Conservation (phyloP, 1,140 invertebrate species). For the Rhyacophila brunnea region DNA sequence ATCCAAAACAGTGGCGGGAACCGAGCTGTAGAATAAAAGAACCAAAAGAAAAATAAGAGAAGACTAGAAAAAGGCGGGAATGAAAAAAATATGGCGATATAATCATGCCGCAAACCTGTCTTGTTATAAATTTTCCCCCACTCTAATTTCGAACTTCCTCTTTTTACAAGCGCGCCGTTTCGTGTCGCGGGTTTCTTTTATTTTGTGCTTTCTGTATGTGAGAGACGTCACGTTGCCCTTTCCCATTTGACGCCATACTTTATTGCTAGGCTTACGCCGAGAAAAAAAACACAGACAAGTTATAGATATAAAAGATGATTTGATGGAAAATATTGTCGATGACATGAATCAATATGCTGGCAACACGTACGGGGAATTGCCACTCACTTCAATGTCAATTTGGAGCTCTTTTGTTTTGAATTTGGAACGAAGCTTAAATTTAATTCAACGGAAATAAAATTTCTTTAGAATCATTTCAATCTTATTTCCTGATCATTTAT, state of each 20-base stretch:
- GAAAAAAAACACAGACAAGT: neutral
- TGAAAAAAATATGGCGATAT: constrained; percentile 31
- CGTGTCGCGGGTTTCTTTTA: constrained; percentile 7
- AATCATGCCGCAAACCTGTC: constrained; percentile 33
- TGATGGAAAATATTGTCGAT: neutral
- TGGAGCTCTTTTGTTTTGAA: no score
- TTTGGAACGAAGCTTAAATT: no score
- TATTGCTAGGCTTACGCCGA: constrained; percentile 8
- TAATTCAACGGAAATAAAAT: no score
- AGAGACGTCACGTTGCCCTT: constrained; percentile 1
- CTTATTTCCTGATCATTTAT: no score
- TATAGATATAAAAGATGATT: constrained; percentile 1
- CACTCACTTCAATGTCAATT: no score
- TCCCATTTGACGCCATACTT: constrained; percentile 17
- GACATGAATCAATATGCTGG: no score
- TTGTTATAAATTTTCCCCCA: constrained; percentile 29
- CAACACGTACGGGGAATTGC: no score
- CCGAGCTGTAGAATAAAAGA: no score
- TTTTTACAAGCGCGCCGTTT: constrained; percentile 20
- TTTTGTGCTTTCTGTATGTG: no score
- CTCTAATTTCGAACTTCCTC: constrained; percentile 28
- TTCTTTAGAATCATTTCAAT: no score
- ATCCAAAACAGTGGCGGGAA: no score
- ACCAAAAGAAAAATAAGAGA: constrained; percentile 12
- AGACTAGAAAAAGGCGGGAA: constrained; percentile 19